Base-by-base conservation (phyloP, 2,888 invertebrate species). In the Sinhomidia bicolor region DNA sequence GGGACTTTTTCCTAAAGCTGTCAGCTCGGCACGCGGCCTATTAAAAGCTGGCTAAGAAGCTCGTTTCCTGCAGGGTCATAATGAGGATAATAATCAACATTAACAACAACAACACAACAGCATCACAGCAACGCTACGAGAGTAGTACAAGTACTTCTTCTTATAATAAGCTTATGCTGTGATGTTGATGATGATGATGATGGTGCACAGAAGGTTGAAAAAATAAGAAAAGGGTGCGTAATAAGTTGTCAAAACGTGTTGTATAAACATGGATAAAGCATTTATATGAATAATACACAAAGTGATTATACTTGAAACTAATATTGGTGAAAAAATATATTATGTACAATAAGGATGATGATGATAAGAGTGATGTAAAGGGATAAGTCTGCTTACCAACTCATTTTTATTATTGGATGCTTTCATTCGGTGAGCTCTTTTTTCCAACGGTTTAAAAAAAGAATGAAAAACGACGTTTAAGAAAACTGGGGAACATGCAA, bases 11-110 rank as follows among this genome's bases (percentile, higher is more conserved):
- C 54, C 32, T 26, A 74, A 87, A 65, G 82, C 80, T 76, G 57
- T 84, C 68, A 88, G 88, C 85, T 51, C 86, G 83, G 89, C 89
- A 89, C 86, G 89, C 89, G 89, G 89, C 89, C 89, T 87, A 89
- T 89, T 89, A 89, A 89, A 89, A 82, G 32, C 82, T 76, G 47
- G 60, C 89, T 85, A 76, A 89, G 85, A 74, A 80, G 85, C 84
- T 85, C 71, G 76, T 74, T 74, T 89, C 89, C 80, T 85, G 80
- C 81, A 71, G 89, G 74, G 80, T 47, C 80, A 80, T 89, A 89
- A 89, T 89, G 89, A 89, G 85, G 74, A 81, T 89, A 85, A 85
- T 85, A 89, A 89, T 89, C 84, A 89, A 62, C 74, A 83, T 84
- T 80, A 86, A 60, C 60, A 81, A 57, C 71, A 54, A 26, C 62